Percentiles rank a stretch among this genome's conserved stretches.
Evolutionary conservation across 2,113 vertebrate species (phyloP).

Genomic region (Boulengerochromis microlepis): DNA sequence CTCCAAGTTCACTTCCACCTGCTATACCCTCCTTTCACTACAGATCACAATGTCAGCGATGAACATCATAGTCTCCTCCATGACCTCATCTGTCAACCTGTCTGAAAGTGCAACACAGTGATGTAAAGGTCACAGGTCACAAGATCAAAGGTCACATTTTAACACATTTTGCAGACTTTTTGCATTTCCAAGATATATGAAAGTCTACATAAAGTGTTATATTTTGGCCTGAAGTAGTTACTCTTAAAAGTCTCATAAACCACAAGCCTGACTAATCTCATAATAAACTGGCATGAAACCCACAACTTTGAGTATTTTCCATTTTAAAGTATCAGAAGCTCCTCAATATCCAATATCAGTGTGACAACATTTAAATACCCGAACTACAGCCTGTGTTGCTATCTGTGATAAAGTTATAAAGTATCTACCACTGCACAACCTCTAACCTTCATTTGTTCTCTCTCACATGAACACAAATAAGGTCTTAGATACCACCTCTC

Average conservation of each 20-base stretch:
- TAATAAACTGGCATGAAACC: background rate
- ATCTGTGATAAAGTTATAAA: background rate
- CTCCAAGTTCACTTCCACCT: background rate
- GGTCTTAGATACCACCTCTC: background rate
- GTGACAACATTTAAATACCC: background rate
- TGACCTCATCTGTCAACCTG: background rate
- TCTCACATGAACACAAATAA: background rate
- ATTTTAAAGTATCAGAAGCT: background rate
- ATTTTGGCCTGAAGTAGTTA: background rate
- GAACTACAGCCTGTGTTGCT: background rate
- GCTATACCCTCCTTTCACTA: background rate
- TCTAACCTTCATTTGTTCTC: background rate
- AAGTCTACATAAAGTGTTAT: background rate
- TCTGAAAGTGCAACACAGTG: background rate
- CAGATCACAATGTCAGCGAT: background rate
- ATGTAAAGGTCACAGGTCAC: background rate
- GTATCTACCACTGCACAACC: background rate
- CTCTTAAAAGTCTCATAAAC: background rate
- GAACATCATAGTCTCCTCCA: background rate
- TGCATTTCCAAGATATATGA: background rate
- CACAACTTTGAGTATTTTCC: background rate
- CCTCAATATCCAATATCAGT: background rate
- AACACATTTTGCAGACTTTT: background rate
- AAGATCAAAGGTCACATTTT: background rate
- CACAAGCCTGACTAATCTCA: background rate